A percentile compares a stretch with the other conserved stretches of the same genome.
These are phyloP conservation scores for Pangasius larnaudii DNA, from an alignment of 2,797 vertebrate species.

Conservation along the genomic window DNA sequence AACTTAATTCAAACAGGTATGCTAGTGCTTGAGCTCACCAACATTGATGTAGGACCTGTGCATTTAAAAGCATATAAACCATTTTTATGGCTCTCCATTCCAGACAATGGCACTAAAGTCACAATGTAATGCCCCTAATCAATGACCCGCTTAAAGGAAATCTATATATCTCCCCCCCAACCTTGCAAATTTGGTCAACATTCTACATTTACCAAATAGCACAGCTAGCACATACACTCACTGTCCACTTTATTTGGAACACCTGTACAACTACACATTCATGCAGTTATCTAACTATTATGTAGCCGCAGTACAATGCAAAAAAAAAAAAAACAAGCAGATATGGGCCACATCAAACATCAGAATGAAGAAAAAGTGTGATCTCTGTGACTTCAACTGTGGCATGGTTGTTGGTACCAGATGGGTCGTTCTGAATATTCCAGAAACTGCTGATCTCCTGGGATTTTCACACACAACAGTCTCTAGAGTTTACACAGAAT, in stretches of 20 bases:
- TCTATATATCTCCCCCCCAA: neutral
- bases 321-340: too few relatives aligned
- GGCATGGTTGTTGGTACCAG: neutral
- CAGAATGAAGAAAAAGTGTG: neutral
- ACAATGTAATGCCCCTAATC: neutral
- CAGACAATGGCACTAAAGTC: neutral
- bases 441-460: neutral
- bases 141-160: neutral
- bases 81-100: conserved; percentile 11
- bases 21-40: neutral
- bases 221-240: neutral
- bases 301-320: too few relatives aligned
- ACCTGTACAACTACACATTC: neutral
- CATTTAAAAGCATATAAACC: conserved; percentile 14
- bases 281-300: neutral
- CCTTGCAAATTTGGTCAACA: neutral
- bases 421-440: neutral
- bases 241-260: neutral
- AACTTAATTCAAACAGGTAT: neutral
- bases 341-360: neutral
- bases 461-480: neutral
- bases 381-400: neutral
- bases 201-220: neutral
- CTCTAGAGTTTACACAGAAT: neutral
- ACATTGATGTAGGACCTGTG: neutral